Percentiles rank a stretch among this genome's conserved stretches.
Conservation (phyloP, 2,888 invertebrate genomes). For the Tetramorium bicarinatum region DNA sequence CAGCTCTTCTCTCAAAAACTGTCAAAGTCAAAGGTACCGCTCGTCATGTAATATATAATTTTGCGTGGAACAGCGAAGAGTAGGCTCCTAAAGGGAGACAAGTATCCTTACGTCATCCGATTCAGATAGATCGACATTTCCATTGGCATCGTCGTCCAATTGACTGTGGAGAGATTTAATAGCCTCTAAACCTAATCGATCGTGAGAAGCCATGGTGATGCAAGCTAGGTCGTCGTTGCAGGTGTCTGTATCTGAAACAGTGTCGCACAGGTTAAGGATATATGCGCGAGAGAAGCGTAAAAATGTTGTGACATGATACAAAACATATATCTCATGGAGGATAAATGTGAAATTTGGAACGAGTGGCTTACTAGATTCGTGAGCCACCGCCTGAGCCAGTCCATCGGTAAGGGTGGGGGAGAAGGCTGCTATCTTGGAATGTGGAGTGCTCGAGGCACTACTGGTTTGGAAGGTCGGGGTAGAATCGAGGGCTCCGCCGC, state of each 20-base stretch:
- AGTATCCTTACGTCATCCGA: conserved; percentile 95
- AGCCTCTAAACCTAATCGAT: conserved; percentile 96
- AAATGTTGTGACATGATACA: too few species aligned
- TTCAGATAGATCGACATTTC: conserved; percentile 98
- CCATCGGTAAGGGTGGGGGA: conserved; percentile 87
- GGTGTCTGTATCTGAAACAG: conserved; percentile 83
- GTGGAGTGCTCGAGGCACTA: conserved; percentile 72
- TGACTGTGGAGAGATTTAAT: conserved; percentile 97
- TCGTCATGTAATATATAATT: background rate
- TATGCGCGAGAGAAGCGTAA: too few species aligned
- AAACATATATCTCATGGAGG: too few species aligned
- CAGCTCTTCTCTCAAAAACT: conserved; percentile 98
- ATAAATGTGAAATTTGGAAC: too few species aligned
- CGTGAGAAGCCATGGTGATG: conserved; percentile 90
- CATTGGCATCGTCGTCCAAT: conserved; percentile 99
- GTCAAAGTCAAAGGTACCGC: conserved; percentile 78
- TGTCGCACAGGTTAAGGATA: too few species aligned
- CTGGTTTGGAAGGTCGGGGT: conserved; percentile 77
- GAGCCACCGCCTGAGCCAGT: conserved; percentile 88
- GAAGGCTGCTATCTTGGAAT: conserved; percentile 80
- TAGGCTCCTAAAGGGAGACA: background rate
- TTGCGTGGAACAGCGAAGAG: background rate
- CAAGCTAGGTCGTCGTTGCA: conserved; percentile 93
- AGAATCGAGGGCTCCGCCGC: conserved; percentile 84
- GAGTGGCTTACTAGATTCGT: conserved; percentile 87